Evolutionary conservation across 2,113 vertebrate genomes (phyloP).

Genomic region (Elachura formosa): DNA sequence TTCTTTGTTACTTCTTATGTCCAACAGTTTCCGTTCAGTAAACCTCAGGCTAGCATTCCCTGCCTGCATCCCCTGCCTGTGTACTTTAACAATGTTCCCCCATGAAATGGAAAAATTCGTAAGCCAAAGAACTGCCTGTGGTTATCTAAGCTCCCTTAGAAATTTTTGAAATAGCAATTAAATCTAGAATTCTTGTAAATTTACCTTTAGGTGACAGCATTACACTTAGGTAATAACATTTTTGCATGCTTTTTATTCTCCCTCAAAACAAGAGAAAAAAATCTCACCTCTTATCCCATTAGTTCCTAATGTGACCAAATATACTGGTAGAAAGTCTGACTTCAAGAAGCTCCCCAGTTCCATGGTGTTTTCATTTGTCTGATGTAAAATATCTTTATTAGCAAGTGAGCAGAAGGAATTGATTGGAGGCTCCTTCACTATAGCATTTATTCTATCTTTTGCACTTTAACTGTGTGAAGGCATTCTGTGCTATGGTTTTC

Average conservation of each 20-base stretch:
- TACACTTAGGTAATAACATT: neutral
- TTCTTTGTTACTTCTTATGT: neutral
- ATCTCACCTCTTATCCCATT: neutral
- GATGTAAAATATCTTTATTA: neutral
- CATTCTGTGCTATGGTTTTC: neutral
- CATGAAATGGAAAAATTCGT: neutral
- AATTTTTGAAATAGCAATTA: neutral
- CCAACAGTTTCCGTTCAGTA: neutral
- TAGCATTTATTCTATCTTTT: neutral
- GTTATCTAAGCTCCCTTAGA: neutral
- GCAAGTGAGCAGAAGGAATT: neutral
- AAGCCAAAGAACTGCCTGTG: neutral
- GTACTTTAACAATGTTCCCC: neutral
- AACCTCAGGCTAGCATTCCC: neutral
- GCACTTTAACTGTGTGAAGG: neutral
- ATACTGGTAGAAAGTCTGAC: neutral
- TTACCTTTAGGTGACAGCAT: neutral
- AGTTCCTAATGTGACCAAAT: rapidly evolving
- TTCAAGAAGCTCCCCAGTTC: neutral
- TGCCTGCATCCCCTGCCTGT: neutral
- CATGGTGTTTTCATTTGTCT: neutral
- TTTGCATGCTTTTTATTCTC: neutral
- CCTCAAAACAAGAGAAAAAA: neutral
- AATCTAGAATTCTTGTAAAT: neutral
- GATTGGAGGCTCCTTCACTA: neutral